phyloP scores from a whole-genome alignment of 2,797 vertebrate genomes.

The Mormyrops attenuatus region DNA sequence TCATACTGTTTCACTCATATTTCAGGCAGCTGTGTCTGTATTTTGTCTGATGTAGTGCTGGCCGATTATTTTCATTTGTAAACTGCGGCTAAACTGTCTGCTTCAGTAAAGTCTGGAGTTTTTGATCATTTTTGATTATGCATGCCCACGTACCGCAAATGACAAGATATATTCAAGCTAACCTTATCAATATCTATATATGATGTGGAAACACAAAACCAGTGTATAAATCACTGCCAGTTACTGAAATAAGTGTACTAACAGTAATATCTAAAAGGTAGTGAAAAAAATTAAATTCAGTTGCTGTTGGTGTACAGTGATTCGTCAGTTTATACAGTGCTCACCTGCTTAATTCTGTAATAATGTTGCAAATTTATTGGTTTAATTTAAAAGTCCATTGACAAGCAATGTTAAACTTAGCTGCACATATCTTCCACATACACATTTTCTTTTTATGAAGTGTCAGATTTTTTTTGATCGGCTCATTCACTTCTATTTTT shows the following conservation, averaged over 20 bases:
- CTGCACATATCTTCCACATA: neutral
- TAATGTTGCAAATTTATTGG: neutral
- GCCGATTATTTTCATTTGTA: slow-evolving; percentile 14
- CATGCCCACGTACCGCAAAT: neutral
- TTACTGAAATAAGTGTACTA: neutral
- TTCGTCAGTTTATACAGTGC: neutral
- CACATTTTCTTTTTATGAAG: neutral
- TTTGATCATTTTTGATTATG: neutral
- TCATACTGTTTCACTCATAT: neutral
- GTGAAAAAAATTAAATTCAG: neutral
- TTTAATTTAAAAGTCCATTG: neutral
- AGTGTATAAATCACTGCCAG: neutral
- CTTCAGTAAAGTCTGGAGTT: neutral
- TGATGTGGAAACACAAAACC: neutral
- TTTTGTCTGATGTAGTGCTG: slow-evolving; percentile 19
- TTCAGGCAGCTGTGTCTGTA: slow-evolving; percentile 13
- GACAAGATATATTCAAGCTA: neutral
- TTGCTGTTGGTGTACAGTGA: neutral
- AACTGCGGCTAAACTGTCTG: neutral
- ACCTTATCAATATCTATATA: neutral
- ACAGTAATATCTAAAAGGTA: neutral
- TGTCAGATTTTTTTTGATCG: neutral
- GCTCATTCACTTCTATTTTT: neutral
- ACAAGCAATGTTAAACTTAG: neutral
- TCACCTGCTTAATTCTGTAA: neutral